Evolutionary conservation across 2,113 vertebrate genomes (phyloP).

Genomic region (Nyctereutes procyonoides): DNA sequence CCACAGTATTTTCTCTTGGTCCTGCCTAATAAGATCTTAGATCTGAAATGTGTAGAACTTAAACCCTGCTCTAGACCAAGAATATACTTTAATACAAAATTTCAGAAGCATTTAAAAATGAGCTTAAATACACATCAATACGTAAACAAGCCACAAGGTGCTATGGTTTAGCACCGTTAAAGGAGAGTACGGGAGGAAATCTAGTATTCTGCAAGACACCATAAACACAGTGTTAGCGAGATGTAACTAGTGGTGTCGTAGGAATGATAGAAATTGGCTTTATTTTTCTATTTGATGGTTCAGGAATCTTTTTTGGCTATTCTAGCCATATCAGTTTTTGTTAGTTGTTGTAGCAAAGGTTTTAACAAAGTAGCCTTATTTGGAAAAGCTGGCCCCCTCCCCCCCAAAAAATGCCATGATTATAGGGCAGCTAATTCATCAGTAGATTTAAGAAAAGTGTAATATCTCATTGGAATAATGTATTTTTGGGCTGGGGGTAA

Average conservation of each 20-base stretch:
- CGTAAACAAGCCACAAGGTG: constrained; percentile 41
- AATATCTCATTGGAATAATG: constrained; percentile 44
- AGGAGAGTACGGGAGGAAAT: background rate
- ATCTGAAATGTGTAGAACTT: background rate
- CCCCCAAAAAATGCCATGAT: background rate
- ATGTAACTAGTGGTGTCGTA: background rate
- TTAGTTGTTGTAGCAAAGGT: background rate
- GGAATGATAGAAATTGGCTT: background rate
- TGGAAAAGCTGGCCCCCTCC: constrained; percentile 2
- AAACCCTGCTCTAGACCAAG: constrained; percentile 20
- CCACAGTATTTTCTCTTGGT: background rate
- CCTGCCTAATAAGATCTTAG: background rate
- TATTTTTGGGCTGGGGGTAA: constrained; percentile 27
- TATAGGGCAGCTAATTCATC: constrained; percentile 15
- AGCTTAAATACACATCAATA: background rate
- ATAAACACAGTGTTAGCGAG: background rate
- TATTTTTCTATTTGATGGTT: constrained; percentile 6
- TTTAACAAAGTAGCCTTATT: constrained; percentile 25
- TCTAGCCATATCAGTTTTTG: constrained; percentile 9
- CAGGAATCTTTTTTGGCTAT: constrained; percentile 20
- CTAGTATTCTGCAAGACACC: background rate
- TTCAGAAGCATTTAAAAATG: constrained; percentile 42
- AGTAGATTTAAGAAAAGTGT: constrained; percentile 10
- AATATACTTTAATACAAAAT: constrained; percentile 41
- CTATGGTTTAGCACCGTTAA: constrained; percentile 7